These are phyloP conservation scores for Hylomyscus alleni DNA, from an alignment of 2,797 vertebrate genomes.

Conservation along the genomic window DNA sequence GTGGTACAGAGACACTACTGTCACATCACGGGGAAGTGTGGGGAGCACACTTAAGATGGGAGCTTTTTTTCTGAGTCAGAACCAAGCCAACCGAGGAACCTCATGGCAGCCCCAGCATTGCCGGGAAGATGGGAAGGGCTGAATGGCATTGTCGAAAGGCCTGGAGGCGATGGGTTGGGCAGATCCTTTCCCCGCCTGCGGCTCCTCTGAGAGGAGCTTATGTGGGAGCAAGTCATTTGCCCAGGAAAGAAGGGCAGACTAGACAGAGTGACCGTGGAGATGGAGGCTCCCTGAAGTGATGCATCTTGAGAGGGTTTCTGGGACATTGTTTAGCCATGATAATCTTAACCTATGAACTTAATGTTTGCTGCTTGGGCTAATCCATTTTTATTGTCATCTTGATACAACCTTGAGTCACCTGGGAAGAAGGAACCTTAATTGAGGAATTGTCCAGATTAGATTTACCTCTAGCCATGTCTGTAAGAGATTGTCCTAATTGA, in stretches of 20 bases:
- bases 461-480: not conserved
- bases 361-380: not conserved
- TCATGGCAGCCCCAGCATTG: not conserved
- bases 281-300: not conserved
- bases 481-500: not conserved
- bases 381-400: not conserved
- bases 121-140: not conserved
- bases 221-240: not conserved
- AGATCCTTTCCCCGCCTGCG: not conserved
- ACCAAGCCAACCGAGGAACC: not conserved
- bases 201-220: not conserved
- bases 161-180: not conserved
- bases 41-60: not conserved
- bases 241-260: not conserved
- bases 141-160: fast-evolving
- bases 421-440: not conserved
- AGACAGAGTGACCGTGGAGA: not conserved
- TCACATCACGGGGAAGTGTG: not conserved
- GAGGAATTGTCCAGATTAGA: not conserved
- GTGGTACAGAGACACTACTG: too few species aligned
- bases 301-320: not conserved
- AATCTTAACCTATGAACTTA: not conserved
- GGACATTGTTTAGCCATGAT: not conserved
- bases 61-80: not conserved
- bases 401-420: not conserved